A percentile compares a stretch with the other conserved stretches of the same genome.
Conservation (phyloP, 2,113 vertebrate genomes). For the Circaetus cinerascens region DNA sequence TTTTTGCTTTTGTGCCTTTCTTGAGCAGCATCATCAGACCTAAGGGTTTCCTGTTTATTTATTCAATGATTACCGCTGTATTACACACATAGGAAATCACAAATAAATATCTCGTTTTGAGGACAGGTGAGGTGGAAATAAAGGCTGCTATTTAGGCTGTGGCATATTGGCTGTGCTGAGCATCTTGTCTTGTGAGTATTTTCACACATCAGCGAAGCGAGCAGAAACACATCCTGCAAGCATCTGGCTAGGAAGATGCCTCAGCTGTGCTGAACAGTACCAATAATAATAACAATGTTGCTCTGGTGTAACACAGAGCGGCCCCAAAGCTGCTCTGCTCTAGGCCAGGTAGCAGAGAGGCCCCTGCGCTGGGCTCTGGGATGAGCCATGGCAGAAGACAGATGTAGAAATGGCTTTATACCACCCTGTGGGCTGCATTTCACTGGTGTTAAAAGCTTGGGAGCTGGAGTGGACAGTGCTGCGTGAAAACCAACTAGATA, state of each 20-base stretch:
- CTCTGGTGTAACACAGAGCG: neutral
- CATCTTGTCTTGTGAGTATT: neutral
- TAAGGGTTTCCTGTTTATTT: conserved; percentile 10
- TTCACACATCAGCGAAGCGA: neutral
- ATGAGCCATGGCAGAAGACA: neutral
- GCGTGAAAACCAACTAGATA: neutral
- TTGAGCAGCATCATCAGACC: neutral
- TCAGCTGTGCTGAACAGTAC: neutral
- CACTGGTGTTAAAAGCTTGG: neutral
- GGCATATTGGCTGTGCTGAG: neutral
- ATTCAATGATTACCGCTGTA: fast-evolving
- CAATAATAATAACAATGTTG: neutral
- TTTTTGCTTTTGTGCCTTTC: conserved; percentile 15
- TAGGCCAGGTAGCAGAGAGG: neutral
- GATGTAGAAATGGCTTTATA: neutral
- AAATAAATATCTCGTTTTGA: neutral
- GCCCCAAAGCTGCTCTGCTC: neutral
- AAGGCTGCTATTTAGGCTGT: neutral
- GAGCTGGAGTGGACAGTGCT: neutral
- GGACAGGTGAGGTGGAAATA: conserved; percentile 22
- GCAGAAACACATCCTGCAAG: neutral
- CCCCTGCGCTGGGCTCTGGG: fast-evolving
- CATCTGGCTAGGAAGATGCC: conserved; percentile 5
- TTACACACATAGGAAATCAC: neutral
- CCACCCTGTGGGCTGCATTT: neutral